Conservation (phyloP, 2,797 vertebrate genomes). For the Lates japonicus region DNA sequence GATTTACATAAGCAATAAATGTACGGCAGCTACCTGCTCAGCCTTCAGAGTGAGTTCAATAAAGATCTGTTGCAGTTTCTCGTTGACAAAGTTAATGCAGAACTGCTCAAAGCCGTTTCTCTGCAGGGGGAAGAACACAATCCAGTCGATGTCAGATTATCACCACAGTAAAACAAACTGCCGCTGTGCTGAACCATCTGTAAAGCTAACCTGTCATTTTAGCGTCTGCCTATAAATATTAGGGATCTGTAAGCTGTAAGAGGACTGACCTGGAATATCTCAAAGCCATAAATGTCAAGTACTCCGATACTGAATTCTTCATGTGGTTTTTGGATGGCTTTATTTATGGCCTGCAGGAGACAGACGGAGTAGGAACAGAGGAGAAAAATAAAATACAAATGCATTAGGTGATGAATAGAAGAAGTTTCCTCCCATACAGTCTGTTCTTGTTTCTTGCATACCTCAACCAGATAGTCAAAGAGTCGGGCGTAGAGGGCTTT, state of each 20-base stretch:
- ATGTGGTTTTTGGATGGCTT: constrained; percentile 93
- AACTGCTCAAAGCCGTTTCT: constrained; percentile 99
- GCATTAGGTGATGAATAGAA: background rate
- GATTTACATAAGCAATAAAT: background rate
- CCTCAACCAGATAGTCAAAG: constrained; percentile 98
- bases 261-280: constrained; percentile 94
- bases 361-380: background rate
- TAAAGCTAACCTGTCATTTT: constrained; percentile 17
- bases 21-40: constrained; percentile 90
- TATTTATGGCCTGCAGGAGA: constrained; percentile 91
- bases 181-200: background rate
- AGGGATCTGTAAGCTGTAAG: background rate
- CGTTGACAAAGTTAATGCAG: constrained; percentile 99
- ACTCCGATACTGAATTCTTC: constrained; percentile 96
- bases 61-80: constrained; percentile 99
- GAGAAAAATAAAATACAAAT: background rate
- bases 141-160: constrained; percentile 22
- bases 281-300: constrained; percentile 98
- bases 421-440: background rate
- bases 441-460: constrained; percentile 37
- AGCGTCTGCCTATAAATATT: constrained; percentile 20
- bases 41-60: constrained; percentile 98
- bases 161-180: constrained; percentile 4
- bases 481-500: constrained; percentile 95
- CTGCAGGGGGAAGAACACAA: constrained; percentile 74